These are phyloP conservation scores for Decapterus maruadsi DNA, from an alignment of 2,797 vertebrate species.

Conservation along the genomic window DNA sequence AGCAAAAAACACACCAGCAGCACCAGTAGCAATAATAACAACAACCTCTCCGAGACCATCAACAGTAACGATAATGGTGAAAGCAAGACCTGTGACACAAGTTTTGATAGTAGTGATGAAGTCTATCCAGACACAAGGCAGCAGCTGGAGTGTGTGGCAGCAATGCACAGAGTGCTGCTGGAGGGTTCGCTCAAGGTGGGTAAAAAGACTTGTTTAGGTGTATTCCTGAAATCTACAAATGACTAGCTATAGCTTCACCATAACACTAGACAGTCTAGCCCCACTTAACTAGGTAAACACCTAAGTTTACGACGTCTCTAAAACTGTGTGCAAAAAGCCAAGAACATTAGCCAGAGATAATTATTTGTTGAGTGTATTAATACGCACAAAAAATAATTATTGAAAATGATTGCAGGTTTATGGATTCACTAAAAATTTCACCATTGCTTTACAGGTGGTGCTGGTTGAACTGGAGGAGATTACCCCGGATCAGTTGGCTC, in stretches of 20 bases:
- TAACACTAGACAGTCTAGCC: background rate
- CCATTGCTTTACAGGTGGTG: constrained; percentile 81
- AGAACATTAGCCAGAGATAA: background rate
- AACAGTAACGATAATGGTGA: background rate
- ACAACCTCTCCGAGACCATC: constrained; percentile 26
- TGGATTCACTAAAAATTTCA: background rate
- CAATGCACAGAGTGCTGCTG: constrained; percentile 88
- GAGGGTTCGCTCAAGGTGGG: constrained; percentile 85
- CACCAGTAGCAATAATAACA: constrained; percentile 55
- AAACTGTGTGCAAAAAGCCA: too few species aligned
- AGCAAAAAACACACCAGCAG: constrained; percentile 50
- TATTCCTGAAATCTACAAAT: background rate
- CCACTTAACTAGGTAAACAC: background rate
- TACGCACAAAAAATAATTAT: too few species aligned
- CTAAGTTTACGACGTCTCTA: background rate
- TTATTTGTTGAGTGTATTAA: too few species aligned
- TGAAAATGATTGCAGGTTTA: too few species aligned
- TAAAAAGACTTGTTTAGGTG: background rate
- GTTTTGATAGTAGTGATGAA: constrained; percentile 1
- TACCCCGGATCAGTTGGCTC: constrained; percentile 79
- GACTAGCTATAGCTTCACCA: background rate
- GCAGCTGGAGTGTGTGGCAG: constrained; percentile 87
- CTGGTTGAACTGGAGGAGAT: constrained; percentile 93
- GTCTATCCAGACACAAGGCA: constrained; percentile 55
- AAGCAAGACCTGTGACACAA: background rate